Base-by-base conservation (phyloP, 2,888 invertebrate genomes). In the Xestia xanthographa region DNA sequence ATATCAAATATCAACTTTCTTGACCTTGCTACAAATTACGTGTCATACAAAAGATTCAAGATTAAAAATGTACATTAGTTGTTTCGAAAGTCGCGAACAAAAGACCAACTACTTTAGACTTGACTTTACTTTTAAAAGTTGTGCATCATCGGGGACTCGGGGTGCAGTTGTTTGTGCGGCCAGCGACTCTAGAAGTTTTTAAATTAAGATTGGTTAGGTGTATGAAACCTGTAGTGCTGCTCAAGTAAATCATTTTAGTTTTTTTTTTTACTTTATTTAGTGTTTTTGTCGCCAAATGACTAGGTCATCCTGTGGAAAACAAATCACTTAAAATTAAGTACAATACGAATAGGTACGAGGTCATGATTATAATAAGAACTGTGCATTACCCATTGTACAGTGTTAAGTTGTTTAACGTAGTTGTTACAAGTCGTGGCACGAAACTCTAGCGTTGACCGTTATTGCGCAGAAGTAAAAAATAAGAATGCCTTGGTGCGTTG, bases 1-100 rank as follows among this genome's bases (percentile, higher is more conserved):
- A 34, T 62, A 66, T 67, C 0, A 72, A 63, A 66, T 67, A 58
- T 22, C 70, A 78, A 79, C 63, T 68, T 65, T 70, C 20, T 12
- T 62, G 72, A 68, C 83, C 85, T 78, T 72, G 77, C 63, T 48
- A 66, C 70, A 53, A 65, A 75, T 58, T 34, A 50, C 45, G 72
- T 62, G 62, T 67, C 50, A 53, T 58, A 77, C 62, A 66, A 68
- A 60, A 68, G 45, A 71, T 56, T 11, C 26, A 73, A 84, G 58
- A 75, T 72, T 56, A 53, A 79, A 62, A 41, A 72, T 34, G 22
- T 60, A 58, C 60, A 77, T 75, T 63, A 66, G 20, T 53, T 56
- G 65, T 76, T 80, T 67, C 62, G 68, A 70, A 86, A 76, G 60
- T 72, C 26, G 41, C 5, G 50, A 12, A 65, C 63, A 65, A 75